Evolutionary conservation across 2,888 invertebrate genomes (phyloP), one percentile per base, ranked within the genome.

Genomic region (Thymelicus lineola): DNA sequence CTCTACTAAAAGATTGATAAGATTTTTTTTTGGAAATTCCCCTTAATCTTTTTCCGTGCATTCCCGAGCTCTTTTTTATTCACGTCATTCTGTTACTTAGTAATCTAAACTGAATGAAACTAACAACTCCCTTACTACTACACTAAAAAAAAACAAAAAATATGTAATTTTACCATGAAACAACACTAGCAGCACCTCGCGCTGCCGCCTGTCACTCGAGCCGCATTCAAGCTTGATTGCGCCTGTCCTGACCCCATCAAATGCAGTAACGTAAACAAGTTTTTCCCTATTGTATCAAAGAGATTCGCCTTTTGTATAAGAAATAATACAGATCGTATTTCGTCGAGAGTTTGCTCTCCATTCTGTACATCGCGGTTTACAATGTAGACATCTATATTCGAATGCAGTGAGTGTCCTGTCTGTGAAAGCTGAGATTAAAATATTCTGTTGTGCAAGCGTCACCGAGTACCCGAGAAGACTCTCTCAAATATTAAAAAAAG

Each of bases 261-360:
- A 80, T 85, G 87, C 89, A 88, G 72, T 83, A 86, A 86, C 83
- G 82, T 85, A 88, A 88, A 88, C 86, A 89, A 87, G 85, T 84
- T 85, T 82, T 81, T 78, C 82, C 74, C 77, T 75, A 85, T 85
- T 87, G 82, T 86, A 80, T 80, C 84, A 86, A 86, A 88, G 82
- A 80, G 69, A 48, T 59, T 79, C 76, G 74, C 73, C 78, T 80
- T 86, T 86, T 85, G 81, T 83, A 68, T 73, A 74, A 79, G 78
- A 84, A 82, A 87, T 86, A 88, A 86, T 84, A 82, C 79, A 81
- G 82, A 85, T 83, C 82, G 78, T 80, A 73, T 76, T 77, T 74
- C 64, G 74, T 72, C 66, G 74, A 72, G 70, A 74, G 68, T 76
- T 77, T 75, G 73, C 77, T 74, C 77, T 78, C 77, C 79, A 80